Evolutionary conservation across 2,113 vertebrate species (phyloP), one percentile per base, ranked within the genome.

Genomic region (Sinosuthora webbiana): DNA sequence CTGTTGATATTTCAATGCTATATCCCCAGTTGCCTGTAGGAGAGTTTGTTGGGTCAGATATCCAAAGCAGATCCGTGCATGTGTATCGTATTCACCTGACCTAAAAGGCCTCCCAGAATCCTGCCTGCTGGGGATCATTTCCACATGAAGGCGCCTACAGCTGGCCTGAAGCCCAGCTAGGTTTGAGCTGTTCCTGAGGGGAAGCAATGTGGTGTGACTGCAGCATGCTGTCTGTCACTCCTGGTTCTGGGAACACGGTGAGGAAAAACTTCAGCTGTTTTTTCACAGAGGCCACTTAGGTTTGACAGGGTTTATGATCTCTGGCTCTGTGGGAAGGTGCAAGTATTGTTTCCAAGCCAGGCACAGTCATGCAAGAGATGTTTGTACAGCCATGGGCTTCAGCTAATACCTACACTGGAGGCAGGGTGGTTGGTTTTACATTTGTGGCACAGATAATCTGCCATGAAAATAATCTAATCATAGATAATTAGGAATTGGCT

Each of bases 81-180:
- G 47, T 56, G 88, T 90, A 95, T 96, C 75, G 1, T 77, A 31
- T 97, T 95, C 90, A 83, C 89, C 90, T 77, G 85, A 90, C 96
- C 83, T 83, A 69, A 68, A 80, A 53, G 85, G 79, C 83, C 83
- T 95, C 90, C 83, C 86, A 67, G 47, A 68, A 60, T 83, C 79
- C 94, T 2, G 7, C 24, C 3, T 75, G 56, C 77, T 39, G 70
- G 44, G 74, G 90, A 95, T 93, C 55, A 2, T 93, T 93, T 94
- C 70, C 25, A 9, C 63, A 4, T 35, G 75, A 37, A 90, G 88
- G 52, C 4, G 2, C 85, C 85, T 47, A 45, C 82, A 41, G 50
- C 10, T 94, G 96, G 92, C 88, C 85, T n/a, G 67, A 5, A 80
- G 95, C 83, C 94, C 42, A 24, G 55, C 79, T 15, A 27, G 50